Evolutionary conservation across 2,797 vertebrate genomes (phyloP).

Genomic region (Chelidonichthys spinosus): DNA sequence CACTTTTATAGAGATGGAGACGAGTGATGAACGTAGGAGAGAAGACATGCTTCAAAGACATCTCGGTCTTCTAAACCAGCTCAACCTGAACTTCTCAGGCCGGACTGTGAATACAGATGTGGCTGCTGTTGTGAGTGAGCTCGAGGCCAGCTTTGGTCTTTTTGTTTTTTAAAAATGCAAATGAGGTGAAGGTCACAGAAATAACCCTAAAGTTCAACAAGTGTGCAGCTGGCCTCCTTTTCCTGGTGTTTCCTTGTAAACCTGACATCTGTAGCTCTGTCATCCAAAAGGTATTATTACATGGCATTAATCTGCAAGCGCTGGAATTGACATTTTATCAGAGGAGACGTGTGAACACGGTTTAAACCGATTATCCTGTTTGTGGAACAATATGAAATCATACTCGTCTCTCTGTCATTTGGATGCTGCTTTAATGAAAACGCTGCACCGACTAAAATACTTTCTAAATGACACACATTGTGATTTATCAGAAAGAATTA

Average conservation of each 20-base stretch:
- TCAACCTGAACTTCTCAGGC: neutral
- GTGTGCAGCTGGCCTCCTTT: neutral
- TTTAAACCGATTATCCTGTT: conserved; percentile 54
- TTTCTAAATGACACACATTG: neutral
- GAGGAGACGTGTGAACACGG: conserved; percentile 43
- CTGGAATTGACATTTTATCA: conserved; percentile 66
- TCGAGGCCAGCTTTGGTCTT: conserved; percentile 5
- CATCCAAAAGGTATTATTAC: conserved; percentile 62
- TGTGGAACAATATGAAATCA: conserved; percentile 34
- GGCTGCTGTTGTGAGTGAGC: neutral
- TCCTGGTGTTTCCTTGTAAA: conserved; percentile 35
- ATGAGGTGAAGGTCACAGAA: conserved; percentile 26
- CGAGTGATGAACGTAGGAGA: neutral
- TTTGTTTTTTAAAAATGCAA: conserved; percentile 16
- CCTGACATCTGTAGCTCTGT: conserved; percentile 21
- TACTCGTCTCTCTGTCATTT: conserved; percentile 10
- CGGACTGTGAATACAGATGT: neutral
- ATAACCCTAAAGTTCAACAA: neutral
- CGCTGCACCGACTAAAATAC: neutral
- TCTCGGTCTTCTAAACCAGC: neutral
- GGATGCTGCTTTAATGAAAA: conserved; percentile 6
- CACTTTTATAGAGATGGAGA: conserved; percentile 26
- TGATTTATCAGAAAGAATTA: neutral
- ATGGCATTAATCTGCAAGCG: conserved; percentile 35
- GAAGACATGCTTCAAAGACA: conserved; percentile 13